phyloP scores from a whole-genome alignment of 1,140 invertebrate species.

The Conopomorpha cramerella region DNA sequence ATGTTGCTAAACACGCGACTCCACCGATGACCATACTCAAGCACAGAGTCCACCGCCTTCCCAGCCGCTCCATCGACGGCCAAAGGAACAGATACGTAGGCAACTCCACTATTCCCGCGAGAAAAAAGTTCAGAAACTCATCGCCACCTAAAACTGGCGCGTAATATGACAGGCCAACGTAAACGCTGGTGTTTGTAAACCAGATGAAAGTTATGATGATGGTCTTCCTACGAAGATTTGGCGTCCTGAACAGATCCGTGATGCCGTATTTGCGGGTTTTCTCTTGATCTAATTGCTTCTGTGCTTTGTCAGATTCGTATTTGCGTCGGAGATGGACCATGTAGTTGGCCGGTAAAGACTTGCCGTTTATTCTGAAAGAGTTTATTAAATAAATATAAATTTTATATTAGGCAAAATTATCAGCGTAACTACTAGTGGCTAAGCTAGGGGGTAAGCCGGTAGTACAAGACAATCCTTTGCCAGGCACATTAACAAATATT shows the following conservation, averaged over 20 bases:
- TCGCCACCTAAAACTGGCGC: conserved; percentile 76
- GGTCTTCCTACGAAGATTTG: conserved; percentile 79
- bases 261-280: conserved; percentile 64
- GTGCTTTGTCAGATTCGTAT: conserved; percentile 51
- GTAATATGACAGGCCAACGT: conserved; percentile 82
- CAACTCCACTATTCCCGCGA: conserved; percentile 80
- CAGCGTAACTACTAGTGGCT: no score
- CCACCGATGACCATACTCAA: conserved; percentile 86
- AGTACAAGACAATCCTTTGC: no score
- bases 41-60: conserved; percentile 82
- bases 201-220: conserved; percentile 83
- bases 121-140: conserved; percentile 70
- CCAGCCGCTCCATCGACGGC: conserved; percentile 81
- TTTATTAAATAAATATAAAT: no score
- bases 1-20: conserved; percentile 74
- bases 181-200: conserved; percentile 84
- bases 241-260: conserved; percentile 74
- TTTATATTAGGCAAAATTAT: no score
- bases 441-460: no score
- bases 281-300: conserved; percentile 41
- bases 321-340: conserved; percentile 62
- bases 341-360: conserved; percentile 65
- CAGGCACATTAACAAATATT: no score
- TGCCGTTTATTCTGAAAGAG: conserved; percentile 67
- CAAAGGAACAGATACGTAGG: conserved; percentile 87